These are phyloP conservation scores for Epizoanthus scotinus DNA, from an alignment of 92 coral and sea anemone species.

Conservation along the genomic window DNA sequence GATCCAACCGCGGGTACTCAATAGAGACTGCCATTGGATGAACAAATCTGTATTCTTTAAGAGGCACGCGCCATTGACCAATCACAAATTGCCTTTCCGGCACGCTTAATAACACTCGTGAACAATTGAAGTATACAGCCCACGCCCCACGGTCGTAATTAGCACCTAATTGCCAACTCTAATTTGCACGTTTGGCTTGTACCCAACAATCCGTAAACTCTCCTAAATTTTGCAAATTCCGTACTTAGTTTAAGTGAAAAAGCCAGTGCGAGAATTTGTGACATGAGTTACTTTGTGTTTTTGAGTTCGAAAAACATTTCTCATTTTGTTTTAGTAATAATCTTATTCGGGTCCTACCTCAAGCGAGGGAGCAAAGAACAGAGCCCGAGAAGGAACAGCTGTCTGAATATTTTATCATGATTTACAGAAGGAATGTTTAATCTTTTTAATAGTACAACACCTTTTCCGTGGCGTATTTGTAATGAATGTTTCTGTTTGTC, in stretches of 20 bases:
- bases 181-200: conserved; percentile 67
- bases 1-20: conserved; percentile 85
- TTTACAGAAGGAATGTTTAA: conserved; percentile 74
- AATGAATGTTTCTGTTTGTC: conserved; percentile 58
- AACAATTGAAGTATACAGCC: conserved; percentile 73
- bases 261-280: neutral
- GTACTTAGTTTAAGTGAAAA: neutral
- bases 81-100: conserved; percentile 52
- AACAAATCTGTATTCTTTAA: conserved; percentile 49
- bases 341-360: conserved; percentile 44
- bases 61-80: conserved; percentile 64
- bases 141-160: conserved; percentile 83
- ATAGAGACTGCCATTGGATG: conserved; percentile 64
- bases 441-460: conserved; percentile 66
- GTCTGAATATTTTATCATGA: conserved; percentile 74
- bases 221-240: conserved; percentile 17
- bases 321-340: neutral
- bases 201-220: conserved; percentile 40
- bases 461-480: conserved; percentile 46
- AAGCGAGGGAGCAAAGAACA: conserved; percentile 52
- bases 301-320: neutral
- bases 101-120: conserved; percentile 69
- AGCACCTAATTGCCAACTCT: conserved; percentile 86
- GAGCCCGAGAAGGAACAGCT: conserved; percentile 59
- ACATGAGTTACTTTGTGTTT: conserved; percentile 9